Base-by-base conservation (phyloP, 2,113 vertebrate species). In the Phocoena phocoena region DNA sequence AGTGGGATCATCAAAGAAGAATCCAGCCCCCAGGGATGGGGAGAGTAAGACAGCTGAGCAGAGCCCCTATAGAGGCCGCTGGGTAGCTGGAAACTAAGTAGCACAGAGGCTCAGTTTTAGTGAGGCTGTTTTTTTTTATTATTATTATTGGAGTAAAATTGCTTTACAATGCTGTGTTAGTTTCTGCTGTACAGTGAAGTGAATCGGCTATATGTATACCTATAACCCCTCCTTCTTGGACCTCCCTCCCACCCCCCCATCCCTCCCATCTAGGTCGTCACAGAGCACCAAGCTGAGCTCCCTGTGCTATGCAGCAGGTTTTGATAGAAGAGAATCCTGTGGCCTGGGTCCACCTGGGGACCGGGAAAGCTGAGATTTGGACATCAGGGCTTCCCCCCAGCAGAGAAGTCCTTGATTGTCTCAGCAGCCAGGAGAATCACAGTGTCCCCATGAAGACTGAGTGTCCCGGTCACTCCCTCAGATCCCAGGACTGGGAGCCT, bases 11-110 rank as follows among this genome's bases (percentile, higher is more conserved):
- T 38, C 83, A 71, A 36, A 71, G n/a, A 9, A 55, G 77, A 88
- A 38, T 63, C 3, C 20, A 38, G 38, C 23, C 11, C 4, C 6
- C n/a, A 18, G 58, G 13, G 33, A 94, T 93, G 5, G 14, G 9
- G 17, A 41, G 38, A 3, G 15, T 20, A 12, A 28, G 31, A 36
- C 8, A 44, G 31, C 25, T 60, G 21, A 44, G 58, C 8, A 55
- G 28, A 47, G 9, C 2, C 44, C 7, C 5, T 21, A 0, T 0
- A 2, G 63, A 88, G 47, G 8, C 18, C 44, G 2, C 13, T 55
- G 20, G 17, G 18, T 3, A 71, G n/a, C 23, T 70, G 41, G 23
- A 41, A 65, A 26, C 10, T 8, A 67, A 74, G 4, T 11, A 36
- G 33, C 28, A 21, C 3, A n/a, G 55, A 93, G 7, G 2, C 76